Evolutionary conservation across 1,140 invertebrate genomes (phyloP).

Genomic region (Pseudomyrmex gracilis): DNA sequence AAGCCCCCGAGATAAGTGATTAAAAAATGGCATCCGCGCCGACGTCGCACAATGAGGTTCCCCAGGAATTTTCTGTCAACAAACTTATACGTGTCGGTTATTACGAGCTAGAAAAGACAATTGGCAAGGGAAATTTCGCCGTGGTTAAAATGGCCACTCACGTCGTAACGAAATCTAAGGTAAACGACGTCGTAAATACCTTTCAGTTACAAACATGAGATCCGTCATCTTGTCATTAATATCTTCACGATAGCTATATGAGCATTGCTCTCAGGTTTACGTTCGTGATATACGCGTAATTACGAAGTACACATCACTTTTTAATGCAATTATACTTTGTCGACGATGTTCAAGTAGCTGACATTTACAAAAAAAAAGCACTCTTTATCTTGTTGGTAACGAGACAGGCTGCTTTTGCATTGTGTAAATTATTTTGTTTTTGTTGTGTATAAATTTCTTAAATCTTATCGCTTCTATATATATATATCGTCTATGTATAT

Average conservation of each 20-base stretch:
- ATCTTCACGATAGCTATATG: slow-evolving; percentile 60
- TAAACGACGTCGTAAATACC: slow-evolving; percentile 84
- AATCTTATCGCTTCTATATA: too few relatives aligned
- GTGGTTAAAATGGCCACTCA: slow-evolving; percentile 99
- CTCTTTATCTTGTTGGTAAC: too few relatives aligned
- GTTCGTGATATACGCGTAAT: neutral
- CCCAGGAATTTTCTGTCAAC: slow-evolving; percentile 87
- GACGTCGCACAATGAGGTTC: slow-evolving; percentile 84
- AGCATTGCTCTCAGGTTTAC: slow-evolving; percentile 37
- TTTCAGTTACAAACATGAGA: slow-evolving; percentile 66
- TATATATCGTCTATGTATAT: too few relatives aligned
- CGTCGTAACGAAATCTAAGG: slow-evolving; percentile 99
- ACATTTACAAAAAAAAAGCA: too few relatives aligned
- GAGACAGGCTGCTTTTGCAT: too few relatives aligned
- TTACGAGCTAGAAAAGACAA: slow-evolving; percentile 98
- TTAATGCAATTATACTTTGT: too few relatives aligned
- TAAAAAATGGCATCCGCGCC: slow-evolving; percentile 85
- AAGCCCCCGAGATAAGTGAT: slow-evolving; percentile 80
- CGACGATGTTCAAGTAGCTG: too few relatives aligned
- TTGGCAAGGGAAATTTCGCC: slow-evolving; percentile 99
- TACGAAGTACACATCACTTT: too few relatives aligned
- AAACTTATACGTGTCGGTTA: slow-evolving; percentile 97
- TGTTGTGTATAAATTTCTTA: too few relatives aligned
- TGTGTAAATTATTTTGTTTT: too few relatives aligned
- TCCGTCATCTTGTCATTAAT: slow-evolving; percentile 76